These are phyloP conservation scores for Drosophila nigricruria DNA, from an alignment of 2,888 invertebrate species.

Conservation along the genomic window DNA sequence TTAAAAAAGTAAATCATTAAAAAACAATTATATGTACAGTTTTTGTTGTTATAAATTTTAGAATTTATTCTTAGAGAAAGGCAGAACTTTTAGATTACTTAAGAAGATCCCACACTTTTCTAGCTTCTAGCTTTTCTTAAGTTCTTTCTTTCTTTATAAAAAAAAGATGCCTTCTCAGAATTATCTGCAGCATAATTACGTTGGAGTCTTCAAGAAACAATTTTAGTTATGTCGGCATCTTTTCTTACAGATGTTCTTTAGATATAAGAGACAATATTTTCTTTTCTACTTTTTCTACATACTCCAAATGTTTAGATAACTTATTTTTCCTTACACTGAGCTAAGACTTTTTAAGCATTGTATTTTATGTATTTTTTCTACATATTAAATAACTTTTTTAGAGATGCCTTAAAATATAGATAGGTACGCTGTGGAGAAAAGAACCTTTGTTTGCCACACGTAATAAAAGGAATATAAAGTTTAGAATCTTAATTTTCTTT, in stretches of 20 bases:
- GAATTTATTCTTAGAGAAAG: not conserved
- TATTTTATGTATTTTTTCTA: too few species aligned
- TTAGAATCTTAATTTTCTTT: not conserved
- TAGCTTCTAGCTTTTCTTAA: not conserved
- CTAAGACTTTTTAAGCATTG: too few species aligned
- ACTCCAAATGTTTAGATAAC: not conserved
- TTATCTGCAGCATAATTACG: not conserved
- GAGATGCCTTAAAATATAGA: not conserved
- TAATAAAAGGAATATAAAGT: too few species aligned
- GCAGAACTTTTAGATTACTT: not conserved
- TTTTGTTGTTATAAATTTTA: too few species aligned
- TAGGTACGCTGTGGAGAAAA: too few species aligned
- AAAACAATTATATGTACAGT: too few species aligned
- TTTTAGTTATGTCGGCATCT: too few species aligned
- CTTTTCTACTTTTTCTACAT: not conserved
- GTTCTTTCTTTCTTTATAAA: not conserved
- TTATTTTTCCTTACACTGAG: not conserved
- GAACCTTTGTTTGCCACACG: too few species aligned
- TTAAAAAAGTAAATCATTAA: too few species aligned
- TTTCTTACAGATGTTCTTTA: not conserved
- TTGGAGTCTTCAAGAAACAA: not conserved
- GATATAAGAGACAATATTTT: too few species aligned
- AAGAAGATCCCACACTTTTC: not conserved
- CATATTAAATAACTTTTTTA: not conserved
- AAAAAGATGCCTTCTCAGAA: not conserved